These are phyloP conservation scores for Neomonachus schauinslandi DNA, from an alignment of 2,113 vertebrate genomes.

Conservation along the genomic window DNA sequence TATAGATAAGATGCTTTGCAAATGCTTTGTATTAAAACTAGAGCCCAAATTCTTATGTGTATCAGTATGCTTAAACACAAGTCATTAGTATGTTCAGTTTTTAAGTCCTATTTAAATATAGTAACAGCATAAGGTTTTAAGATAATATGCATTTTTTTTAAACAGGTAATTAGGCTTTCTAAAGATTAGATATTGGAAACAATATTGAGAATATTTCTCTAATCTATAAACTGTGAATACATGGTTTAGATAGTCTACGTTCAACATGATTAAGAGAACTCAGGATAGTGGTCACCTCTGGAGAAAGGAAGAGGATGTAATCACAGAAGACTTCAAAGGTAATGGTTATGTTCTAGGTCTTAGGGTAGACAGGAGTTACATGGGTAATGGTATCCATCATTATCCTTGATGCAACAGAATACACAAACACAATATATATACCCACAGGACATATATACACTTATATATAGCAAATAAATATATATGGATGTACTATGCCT, in stretches of 20 bases:
- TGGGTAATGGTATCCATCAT: background rate
- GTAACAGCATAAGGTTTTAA: background rate
- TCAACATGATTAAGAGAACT: background rate
- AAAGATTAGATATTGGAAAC: background rate
- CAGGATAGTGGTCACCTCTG: rapidly evolving
- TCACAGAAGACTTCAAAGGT: background rate
- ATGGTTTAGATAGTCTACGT: background rate
- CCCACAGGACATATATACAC: background rate
- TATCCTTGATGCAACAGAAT: no score
- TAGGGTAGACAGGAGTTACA: rapidly evolving
- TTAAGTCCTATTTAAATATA: background rate
- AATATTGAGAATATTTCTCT: background rate
- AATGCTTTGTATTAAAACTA: background rate
- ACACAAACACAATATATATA: background rate
- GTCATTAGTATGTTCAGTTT: background rate
- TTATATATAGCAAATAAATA: background rate
- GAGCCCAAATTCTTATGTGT: background rate
- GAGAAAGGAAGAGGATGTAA: background rate
- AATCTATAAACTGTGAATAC: background rate
- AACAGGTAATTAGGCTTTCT: background rate
- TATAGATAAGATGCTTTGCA: background rate
- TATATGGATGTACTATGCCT: background rate
- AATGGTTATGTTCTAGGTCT: rapidly evolving
- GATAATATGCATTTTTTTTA: background rate
- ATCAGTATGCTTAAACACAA: background rate